A percentile compares a stretch with the other conserved stretches of the same genome.
phyloP scores from a whole-genome alignment of 2,113 vertebrate species.

The Petroica traversi region DNA sequence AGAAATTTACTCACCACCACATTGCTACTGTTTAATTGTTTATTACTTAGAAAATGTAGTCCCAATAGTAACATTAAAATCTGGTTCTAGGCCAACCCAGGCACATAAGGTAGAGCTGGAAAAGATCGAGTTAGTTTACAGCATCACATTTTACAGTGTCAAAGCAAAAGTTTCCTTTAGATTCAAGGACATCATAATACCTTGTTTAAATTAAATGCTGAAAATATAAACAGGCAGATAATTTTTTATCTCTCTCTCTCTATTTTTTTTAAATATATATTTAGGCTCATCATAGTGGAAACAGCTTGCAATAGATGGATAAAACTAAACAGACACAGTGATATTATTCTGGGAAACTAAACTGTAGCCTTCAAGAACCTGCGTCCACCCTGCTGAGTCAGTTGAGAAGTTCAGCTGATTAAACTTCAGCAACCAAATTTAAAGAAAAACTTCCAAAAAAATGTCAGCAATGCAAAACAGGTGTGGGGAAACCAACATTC shows the following conservation, averaged over 20 bases:
- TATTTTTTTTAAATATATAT: not conserved
- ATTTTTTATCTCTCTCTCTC: not conserved
- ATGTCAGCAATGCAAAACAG: conserved; percentile 11
- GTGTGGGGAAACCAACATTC: not conserved
- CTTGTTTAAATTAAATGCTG: conserved; percentile 4
- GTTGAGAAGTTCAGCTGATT: not conserved
- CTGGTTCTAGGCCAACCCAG: not conserved
- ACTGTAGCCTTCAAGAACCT: not conserved
- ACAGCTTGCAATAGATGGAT: not conserved
- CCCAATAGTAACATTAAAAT: conserved; percentile 39
- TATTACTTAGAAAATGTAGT: conserved; percentile 32
- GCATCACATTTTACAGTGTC: conserved; percentile 8
- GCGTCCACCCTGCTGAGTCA: not conserved
- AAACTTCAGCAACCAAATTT: not conserved
- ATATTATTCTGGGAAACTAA: conserved; percentile 6
- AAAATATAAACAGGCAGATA: conserved; percentile 7
- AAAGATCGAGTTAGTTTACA: conserved; percentile 21
- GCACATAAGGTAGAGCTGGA: conserved; percentile 24
- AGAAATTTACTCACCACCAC: not conserved
- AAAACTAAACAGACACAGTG: not conserved
- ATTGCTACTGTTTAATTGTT: conserved; percentile 40
- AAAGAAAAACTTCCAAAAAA: not conserved
- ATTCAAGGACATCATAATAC: not conserved
- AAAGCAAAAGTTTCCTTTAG: conserved; percentile 10
- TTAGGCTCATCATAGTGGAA: not conserved